A percentile compares a stretch with the other conserved stretches of the same genome.
phyloP scores from a whole-genome alignment of 37 sponge, comb jelly and placozoan species.

The Theonella swinhoei region DNA sequence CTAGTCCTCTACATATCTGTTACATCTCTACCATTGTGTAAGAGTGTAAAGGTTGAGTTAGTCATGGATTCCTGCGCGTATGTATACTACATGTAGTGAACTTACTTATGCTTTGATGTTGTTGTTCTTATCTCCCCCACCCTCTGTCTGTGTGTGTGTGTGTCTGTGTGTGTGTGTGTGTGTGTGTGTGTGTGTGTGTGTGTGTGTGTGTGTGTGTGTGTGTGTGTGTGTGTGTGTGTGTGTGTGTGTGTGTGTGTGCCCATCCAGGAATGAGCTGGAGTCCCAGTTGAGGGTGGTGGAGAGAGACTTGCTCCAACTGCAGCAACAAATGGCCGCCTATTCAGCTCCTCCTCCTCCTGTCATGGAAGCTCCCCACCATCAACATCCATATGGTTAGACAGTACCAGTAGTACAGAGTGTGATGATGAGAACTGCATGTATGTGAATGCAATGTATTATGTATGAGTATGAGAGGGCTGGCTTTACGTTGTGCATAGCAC shows the following conservation, averaged over 20 bases:
- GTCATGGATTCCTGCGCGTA: no score
- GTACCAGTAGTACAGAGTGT: background rate
- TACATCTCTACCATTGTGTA: no score
- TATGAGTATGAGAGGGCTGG: no score
- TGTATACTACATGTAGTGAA: no score
- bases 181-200: conserved; percentile 38
- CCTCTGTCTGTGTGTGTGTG: no score
- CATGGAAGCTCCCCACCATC: background rate
- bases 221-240: conserved; percentile 16
- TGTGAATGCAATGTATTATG: no score
- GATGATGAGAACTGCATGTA: background rate
- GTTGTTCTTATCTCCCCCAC: no score
- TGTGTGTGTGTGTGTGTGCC: background rate
- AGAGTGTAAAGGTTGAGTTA: no score
- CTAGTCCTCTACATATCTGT: no score
- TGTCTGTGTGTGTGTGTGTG: background rate
- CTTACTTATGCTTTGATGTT: no score
- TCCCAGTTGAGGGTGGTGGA: conserved; percentile 60
- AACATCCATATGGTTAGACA: background rate
- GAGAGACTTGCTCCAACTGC: conserved; percentile 50
- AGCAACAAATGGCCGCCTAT: conserved; percentile 31
- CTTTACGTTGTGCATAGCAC: no score
- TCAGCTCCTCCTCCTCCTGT: background rate
- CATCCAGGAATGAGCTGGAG: conserved; percentile 69
- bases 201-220: conserved; percentile 31